A percentile compares a stretch with the other conserved stretches of the same genome.
phyloP scores from a whole-genome alignment of 2,797 vertebrate species.

The Pogoniulus pusillus region DNA sequence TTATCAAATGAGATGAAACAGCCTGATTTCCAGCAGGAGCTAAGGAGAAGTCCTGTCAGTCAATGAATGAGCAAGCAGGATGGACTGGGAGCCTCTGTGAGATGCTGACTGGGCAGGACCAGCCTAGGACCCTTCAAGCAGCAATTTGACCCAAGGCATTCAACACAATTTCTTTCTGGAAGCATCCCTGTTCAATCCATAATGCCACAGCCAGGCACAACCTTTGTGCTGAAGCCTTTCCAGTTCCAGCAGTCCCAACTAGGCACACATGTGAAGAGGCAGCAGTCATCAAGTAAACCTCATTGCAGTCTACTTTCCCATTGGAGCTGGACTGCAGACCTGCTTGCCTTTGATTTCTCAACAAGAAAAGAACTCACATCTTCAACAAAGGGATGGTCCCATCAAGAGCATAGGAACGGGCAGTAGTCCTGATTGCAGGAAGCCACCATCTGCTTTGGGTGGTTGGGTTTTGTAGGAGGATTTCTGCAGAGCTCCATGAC shows the following conservation, averaged over 20 bases:
- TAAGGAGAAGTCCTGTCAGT: accelerated
- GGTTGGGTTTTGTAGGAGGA: background rate
- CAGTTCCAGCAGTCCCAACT: background rate
- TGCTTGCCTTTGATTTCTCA: background rate
- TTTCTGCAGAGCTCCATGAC: background rate
- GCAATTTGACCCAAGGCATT: background rate
- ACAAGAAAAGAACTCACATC: background rate
- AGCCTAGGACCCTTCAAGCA: background rate
- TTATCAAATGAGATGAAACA: background rate
- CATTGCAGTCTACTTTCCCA: background rate
- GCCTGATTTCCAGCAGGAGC: background rate
- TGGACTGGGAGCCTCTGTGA: accelerated
- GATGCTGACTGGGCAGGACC: accelerated
- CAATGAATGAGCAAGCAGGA: accelerated
- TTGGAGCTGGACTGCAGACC: background rate
- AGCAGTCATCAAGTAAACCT: background rate
- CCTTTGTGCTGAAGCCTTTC: background rate
- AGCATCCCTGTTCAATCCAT: background rate
- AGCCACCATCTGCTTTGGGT: background rate
- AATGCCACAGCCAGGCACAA: accelerated
- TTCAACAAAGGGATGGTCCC: background rate
- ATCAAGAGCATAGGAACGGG: background rate
- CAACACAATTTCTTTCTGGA: accelerated
- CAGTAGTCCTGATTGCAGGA: background rate
- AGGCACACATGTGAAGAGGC: background rate